These are phyloP conservation scores for Chrysomallon squamiferum DNA, from an alignment of 1,140 invertebrate genomes.

Conservation along the genomic window DNA sequence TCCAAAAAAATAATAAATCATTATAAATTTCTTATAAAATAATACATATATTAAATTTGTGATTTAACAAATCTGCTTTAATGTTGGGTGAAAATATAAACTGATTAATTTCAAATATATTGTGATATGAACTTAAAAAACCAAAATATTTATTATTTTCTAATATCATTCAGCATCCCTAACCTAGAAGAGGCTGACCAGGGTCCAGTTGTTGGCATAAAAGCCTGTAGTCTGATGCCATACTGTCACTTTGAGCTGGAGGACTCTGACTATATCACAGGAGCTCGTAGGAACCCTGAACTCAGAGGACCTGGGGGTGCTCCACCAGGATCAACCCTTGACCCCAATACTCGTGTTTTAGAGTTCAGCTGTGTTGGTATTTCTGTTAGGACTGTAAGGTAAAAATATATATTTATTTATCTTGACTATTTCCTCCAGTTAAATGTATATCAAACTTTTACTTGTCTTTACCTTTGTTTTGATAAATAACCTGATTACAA, in stretches of 20 bases:
- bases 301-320: conserved; percentile 56
- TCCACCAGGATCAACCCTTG: conserved; percentile 57
- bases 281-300: conserved; percentile 57
- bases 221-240: conserved; percentile 59
- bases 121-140: no score
- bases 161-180: conserved; percentile 43
- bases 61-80: no score
- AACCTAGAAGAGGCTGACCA: conserved; percentile 54
- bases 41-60: no score
- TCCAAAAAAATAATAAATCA: no score
- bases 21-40: no score
- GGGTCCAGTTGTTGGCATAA: conserved; percentile 56
- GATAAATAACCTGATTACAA: background rate
- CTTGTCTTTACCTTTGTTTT: background rate
- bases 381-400: conserved; percentile 49
- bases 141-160: no score
- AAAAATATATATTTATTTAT: conserved; percentile 19
- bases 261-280: conserved; percentile 62
- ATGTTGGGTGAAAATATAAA: no score
- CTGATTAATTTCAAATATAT: no score
- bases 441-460: background rate
- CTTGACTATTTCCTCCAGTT: background rate
- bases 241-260: conserved; percentile 65
- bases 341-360: conserved; percentile 61
- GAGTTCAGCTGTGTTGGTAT: conserved; percentile 60